Base-by-base conservation (phyloP, 30 jellyfish, hydroid and myxozoan species). In the Chrysaora quinquecirrha region DNA sequence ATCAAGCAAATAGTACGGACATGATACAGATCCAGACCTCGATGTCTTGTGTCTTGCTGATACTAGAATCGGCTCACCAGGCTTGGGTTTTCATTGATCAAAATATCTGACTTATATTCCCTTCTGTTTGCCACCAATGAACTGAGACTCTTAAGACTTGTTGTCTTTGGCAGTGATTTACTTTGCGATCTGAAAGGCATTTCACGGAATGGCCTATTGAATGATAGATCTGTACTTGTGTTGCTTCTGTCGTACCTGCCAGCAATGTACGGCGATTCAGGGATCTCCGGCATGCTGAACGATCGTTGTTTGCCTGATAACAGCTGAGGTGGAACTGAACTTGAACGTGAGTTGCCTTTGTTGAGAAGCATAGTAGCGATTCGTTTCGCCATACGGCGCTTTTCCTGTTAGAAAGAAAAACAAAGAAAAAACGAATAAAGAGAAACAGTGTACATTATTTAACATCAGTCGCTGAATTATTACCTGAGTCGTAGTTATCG, bases 341-440 rank as follows among this genome's bases (percentile, higher is more conserved):
- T 27, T 3, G 95, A 84, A 23, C 81, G 79, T 12, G 95, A 70
- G 34, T 62, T 90, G 58, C 71, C 77, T 62, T 84, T 84, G 67
- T 73, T 77, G 24, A 66, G 46, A 48, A 90, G 76, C 93, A 90
- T 82, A 12, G 89, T 50, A 47, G 90, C 96, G 1, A 90, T 71
- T 29, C 94, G 75, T 28, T 88, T 69, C 6, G 96, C 96, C 97
- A 90, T 90, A 0, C 96, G 96, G 38, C 88, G 82, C 31, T 90
- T 90, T 84, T 90, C 97, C 97, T 90, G 89, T 10, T 23, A 47
- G 48, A 7, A 12, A 28, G 49, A 48, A 46, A 21, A 83, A n/a
- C n/a, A n/a, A n/a, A n/a, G n/a, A n/a, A n/a, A n/a, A n/a, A n/a
- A n/a, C n/a, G n/a, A n/a, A n/a, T n/a, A n/a, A n/a, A n/a, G n/a